A percentile compares a stretch with the other conserved stretches of the same genome.
Evolutionary conservation across 2,888 invertebrate species (phyloP).

Genomic region (Sesia apiformis): DNA sequence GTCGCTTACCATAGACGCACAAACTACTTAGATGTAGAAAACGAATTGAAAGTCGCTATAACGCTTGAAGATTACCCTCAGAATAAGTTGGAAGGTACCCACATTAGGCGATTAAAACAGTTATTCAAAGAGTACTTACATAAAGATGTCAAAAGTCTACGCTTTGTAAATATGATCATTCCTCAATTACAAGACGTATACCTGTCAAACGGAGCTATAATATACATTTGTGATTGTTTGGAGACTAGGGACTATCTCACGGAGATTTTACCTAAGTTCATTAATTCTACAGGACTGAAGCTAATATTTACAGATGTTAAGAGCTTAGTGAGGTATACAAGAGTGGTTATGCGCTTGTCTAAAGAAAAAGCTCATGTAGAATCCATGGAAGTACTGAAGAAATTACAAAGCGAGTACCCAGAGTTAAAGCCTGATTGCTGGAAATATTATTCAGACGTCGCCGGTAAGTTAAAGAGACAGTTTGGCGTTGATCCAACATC

Average conservation of each 20-base stretch:
- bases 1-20: conserved; percentile 61
- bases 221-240: conserved; percentile 61
- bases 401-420: conserved; percentile 39
- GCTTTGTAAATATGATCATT: conserved; percentile 48
- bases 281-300: conserved; percentile 51
- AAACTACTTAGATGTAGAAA: conserved; percentile 57
- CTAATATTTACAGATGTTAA: conserved; percentile 48
- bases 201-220: conserved; percentile 58
- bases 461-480: conserved; percentile 59
- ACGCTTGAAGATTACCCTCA: conserved; percentile 56
- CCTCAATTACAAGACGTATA: conserved; percentile 62
- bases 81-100: conserved; percentile 55
- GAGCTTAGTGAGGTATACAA: conserved; percentile 48
- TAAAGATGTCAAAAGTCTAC: conserved; percentile 53
- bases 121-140: conserved; percentile 57
- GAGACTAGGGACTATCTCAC: conserved; percentile 58
- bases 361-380: conserved; percentile 50
- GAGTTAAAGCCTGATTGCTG: conserved; percentile 52
- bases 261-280: conserved; percentile 50
- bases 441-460: conserved; percentile 61
- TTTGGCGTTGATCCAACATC: conserved; percentile 62
- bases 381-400: conserved; percentile 39
- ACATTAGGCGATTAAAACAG: conserved; percentile 51
- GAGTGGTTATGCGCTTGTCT: conserved; percentile 49
- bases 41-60: conserved; percentile 54